Evolutionary conservation across 2,113 vertebrate genomes (phyloP).

Genomic region (Pseudorectes ferrugineus): DNA sequence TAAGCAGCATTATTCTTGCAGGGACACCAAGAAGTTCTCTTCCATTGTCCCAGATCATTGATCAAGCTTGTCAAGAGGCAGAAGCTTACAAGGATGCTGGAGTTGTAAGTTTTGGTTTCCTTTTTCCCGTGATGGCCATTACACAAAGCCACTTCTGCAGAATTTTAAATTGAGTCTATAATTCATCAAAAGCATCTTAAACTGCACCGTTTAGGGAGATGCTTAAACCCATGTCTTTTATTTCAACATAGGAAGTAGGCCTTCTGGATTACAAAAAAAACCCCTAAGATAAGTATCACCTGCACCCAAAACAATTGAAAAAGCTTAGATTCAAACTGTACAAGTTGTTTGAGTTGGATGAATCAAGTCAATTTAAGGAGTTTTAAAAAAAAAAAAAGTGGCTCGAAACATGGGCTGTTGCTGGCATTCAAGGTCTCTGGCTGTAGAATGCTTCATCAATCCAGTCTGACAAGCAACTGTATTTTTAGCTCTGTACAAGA

Average conservation of each 20-base stretch:
- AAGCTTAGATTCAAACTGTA: not conserved
- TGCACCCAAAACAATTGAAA: not conserved
- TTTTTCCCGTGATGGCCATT: not conserved
- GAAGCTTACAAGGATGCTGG: conserved; percentile 76
- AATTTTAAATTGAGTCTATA: not conserved
- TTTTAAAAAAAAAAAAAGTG: not conserved
- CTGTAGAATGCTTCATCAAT: not conserved
- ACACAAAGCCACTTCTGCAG: not conserved
- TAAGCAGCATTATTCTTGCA: conserved; percentile 27
- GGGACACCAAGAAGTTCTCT: conserved; percentile 75
- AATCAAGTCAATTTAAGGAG: not conserved
- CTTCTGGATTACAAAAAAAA: not conserved
- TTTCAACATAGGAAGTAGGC: not conserved
- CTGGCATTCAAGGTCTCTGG: not conserved
- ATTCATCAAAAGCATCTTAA: not conserved
- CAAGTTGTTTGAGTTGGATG: not conserved
- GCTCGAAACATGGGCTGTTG: not conserved
- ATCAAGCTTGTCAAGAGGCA: conserved; percentile 80
- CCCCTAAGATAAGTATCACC: not conserved
- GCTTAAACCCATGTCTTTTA: not conserved
- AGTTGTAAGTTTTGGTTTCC: conserved; percentile 65
- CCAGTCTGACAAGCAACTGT: not conserved
- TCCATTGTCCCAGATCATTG: conserved; percentile 73
- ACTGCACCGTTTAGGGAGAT: not conserved
- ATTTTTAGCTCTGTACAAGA: not conserved